These are phyloP conservation scores for Tenualosa thibaudeaui DNA, from an alignment of 2,797 vertebrate species.

Conservation along the genomic window DNA sequence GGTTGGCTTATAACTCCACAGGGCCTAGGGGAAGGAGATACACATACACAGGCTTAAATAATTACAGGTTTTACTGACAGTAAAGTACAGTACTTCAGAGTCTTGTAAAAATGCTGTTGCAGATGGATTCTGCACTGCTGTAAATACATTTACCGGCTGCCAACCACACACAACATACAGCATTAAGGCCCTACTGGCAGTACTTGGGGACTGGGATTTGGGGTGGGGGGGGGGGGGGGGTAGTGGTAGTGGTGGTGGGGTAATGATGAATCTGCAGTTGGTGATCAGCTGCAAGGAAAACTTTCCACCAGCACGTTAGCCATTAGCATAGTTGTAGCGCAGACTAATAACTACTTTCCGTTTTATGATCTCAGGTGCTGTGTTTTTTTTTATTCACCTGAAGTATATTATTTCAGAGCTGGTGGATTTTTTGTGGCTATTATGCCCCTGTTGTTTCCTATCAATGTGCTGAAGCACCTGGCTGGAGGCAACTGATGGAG, in stretches of 20 bases:
- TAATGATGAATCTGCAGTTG: background rate
- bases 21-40: background rate
- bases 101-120: constrained; percentile 19
- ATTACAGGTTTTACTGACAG: constrained; percentile 8
- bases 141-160: background rate
- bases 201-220: background rate
- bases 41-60: constrained; percentile 4
- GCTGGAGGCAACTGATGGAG: constrained; percentile 60
- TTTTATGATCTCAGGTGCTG: constrained; percentile 51
- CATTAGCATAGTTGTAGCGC: constrained; percentile 32
- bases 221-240: background rate
- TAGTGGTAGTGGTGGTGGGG: background rate
- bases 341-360: constrained; percentile 60
- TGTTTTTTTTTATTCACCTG: background rate
- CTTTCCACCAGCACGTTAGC: constrained; percentile 18
- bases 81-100: background rate
- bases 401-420: constrained; percentile 53
- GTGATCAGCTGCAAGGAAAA: background rate
- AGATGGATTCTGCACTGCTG: background rate
- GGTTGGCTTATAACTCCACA: background rate
- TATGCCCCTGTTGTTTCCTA: constrained; percentile 54
- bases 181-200: background rate
- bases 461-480: constrained; percentile 54
- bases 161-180: background rate
- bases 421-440: constrained; percentile 43